Evolutionary conservation across 2,113 vertebrate genomes (phyloP), one percentile per base, ranked within the genome.

Genomic region (Cacatua alba): DNA sequence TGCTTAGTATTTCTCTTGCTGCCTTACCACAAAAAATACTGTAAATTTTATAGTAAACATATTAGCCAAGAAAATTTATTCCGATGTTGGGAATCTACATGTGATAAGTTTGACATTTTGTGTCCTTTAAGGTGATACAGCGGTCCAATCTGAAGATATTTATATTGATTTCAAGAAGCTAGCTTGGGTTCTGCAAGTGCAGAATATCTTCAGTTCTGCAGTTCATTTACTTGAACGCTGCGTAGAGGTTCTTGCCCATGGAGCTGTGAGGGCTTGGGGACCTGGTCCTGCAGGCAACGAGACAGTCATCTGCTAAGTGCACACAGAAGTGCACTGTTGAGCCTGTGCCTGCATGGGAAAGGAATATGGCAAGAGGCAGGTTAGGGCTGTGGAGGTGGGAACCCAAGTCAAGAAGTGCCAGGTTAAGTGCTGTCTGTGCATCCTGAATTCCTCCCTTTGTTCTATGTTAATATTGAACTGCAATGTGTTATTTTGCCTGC

Each of bases 401-500:
- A 35, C 29, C n/a, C 35, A 17, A n/a, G 44, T 33, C 16, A 53
- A 55, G 60, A 53, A 51, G 23, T 46, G 9, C n/a, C 28, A 9
- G 24, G 35, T 37, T 49, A 49, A 60, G 24, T 20, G 16, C 60
- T 90, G 39, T 31, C 35, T 55, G 17, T 57, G 26, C 71, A 28
- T 48, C 44, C 13, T 44, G 46, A 37, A 60, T 69, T 76, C 28
- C 5, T 55, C 33, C 16, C 1, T 1, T 21, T 41, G 17, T 10
- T 74, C 69, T 28, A 14, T 0, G 0, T 74, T 39, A 55, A 43
- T 31, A 24, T 3, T 25, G 71, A 52, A 21, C 48, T 48, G 46
- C 24, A 57, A 31, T 1, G 4, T 0, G 0, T 52, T n/a, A 0
- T 35, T 60, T 88, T 75, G 68, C 7, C 7, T 4, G 0, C 9